A percentile compares a stretch with the other conserved stretches of the same genome.
phyloP scores from a whole-genome alignment of 2,888 invertebrate genomes.

The Neria commutata region DNA sequence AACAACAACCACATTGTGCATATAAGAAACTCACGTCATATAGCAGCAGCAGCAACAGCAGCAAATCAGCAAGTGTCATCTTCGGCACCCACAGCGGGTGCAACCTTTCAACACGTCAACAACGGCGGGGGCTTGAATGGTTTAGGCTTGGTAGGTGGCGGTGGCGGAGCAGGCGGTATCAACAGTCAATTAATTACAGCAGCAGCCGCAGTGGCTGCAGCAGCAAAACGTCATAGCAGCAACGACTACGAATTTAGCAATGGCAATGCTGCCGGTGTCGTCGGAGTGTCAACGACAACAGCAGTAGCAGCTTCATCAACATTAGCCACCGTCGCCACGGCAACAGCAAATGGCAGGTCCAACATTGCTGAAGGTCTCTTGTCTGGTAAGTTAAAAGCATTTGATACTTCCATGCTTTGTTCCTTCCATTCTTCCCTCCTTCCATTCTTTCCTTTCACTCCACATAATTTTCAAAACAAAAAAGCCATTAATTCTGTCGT shows the following conservation, averaged over 20 bases:
- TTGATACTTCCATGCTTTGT: not conserved
- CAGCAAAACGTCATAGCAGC: slow-evolving; percentile 36
- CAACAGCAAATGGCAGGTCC: slow-evolving; percentile 29
- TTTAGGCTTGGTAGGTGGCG: slow-evolving; percentile 25
- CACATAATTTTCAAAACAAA: too few relatives aligned
- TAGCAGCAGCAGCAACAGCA: slow-evolving; percentile 17
- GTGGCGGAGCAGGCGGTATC: slow-evolving; percentile 17
- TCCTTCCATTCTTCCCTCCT: not conserved
- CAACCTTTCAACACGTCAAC: slow-evolving; percentile 37
- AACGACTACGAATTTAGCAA: slow-evolving; percentile 42
- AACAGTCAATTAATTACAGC: slow-evolving; percentile 40
- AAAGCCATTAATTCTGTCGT: too few relatives aligned
- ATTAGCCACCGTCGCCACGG: slow-evolving; percentile 2
- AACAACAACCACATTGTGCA: slow-evolving; percentile 10
- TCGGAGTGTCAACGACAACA: slow-evolving; percentile 28
- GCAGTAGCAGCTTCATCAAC: slow-evolving; percentile 21
- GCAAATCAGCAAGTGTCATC: slow-evolving; percentile 36
- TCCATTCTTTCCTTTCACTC: slow-evolving; percentile 1
- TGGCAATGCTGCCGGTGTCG: slow-evolving; percentile 24
- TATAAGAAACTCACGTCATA: slow-evolving; percentile 11
- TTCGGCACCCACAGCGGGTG: slow-evolving; percentile 36
- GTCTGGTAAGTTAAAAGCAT: slow-evolving; percentile 42
- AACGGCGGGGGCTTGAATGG: too few relatives aligned
- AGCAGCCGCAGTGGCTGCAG: slow-evolving; percentile 25
- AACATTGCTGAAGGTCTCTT: slow-evolving; percentile 45